Conservation (phyloP, 1,140 invertebrate genomes). For the Drosophila serrata region DNA sequence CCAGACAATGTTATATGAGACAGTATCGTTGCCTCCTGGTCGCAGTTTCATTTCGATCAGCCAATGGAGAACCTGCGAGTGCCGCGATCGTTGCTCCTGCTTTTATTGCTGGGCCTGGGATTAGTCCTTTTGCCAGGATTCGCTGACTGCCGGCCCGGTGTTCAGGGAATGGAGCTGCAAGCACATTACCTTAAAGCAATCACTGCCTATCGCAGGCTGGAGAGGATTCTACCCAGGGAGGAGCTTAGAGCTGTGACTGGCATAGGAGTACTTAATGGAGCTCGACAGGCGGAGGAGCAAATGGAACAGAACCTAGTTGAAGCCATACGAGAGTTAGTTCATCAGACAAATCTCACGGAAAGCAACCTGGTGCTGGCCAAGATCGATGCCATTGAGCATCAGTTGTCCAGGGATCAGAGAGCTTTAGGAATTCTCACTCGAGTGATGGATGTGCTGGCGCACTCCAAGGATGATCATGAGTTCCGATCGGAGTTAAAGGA, state of each 20-base stretch:
- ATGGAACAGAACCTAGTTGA: constrained; percentile 73
- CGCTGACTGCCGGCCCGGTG: background rate
- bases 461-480: constrained; percentile 50
- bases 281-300: constrained; percentile 61
- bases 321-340: constrained; percentile 57
- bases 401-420: constrained; percentile 62
- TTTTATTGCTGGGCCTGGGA: constrained; percentile 14
- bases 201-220: constrained; percentile 63
- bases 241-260: constrained; percentile 66
- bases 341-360: constrained; percentile 34
- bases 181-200: constrained; percentile 67
- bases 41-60: constrained; percentile 42
- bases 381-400: constrained; percentile 72
- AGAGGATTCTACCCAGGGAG: constrained; percentile 55
- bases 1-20: constrained; percentile 50
- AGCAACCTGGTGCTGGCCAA: constrained; percentile 37
- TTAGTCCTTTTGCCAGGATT: constrained; percentile 8
- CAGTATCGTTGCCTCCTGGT: constrained; percentile 28
- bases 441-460: constrained; percentile 68
- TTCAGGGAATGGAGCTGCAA: constrained; percentile 48
- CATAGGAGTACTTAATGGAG: constrained; percentile 74
- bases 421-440: constrained; percentile 68
- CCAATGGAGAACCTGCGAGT: constrained; percentile 27
- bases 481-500: constrained; percentile 52
- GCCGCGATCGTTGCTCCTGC: constrained; percentile 17